Evolutionary conservation across 2,888 invertebrate genomes (phyloP).

Genomic region (Nasonia oneida): DNA sequence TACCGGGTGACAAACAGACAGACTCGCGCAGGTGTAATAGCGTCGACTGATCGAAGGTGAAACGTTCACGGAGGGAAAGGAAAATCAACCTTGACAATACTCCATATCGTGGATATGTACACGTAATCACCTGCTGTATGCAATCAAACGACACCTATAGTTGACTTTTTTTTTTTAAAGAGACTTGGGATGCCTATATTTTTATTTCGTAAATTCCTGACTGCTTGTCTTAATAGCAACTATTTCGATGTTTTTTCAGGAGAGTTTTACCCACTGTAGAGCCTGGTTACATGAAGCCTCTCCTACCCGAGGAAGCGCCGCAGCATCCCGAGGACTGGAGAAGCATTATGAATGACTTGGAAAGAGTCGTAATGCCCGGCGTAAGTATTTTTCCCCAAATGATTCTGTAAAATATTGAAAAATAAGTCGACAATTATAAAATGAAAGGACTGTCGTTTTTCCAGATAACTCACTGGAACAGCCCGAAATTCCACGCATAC

Average conservation of each 20-base stretch:
- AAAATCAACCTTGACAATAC: slow-evolving; percentile 61
- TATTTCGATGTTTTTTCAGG: slow-evolving; percentile 76
- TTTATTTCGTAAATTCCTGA: no score
- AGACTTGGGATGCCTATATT: no score
- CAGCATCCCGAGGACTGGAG: slow-evolving; percentile 91
- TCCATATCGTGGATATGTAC: slow-evolving; percentile 2
- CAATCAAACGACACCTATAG: not conserved
- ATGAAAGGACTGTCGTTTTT: slow-evolving; percentile 22
- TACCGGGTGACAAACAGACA: slow-evolving; percentile 31
- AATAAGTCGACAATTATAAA: no score
- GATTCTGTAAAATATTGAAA: not conserved
- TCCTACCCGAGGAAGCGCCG: slow-evolving; percentile 92
- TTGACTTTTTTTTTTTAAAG: not conserved
- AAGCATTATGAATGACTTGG: slow-evolving; percentile 92
- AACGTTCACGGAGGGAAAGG: slow-evolving; percentile 59
- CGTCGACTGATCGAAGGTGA: slow-evolving; percentile 56
- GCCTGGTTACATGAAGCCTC: slow-evolving; percentile 92
- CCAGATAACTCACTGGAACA: slow-evolving; percentile 96
- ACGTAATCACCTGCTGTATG: slow-evolving; percentile 24
- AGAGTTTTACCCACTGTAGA: slow-evolving; percentile 92
- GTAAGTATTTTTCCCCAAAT: slow-evolving; percentile 79
- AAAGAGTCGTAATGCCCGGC: slow-evolving; percentile 94
- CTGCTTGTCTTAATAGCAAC: not conserved
- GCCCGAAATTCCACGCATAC: slow-evolving; percentile 97
- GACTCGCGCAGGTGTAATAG: slow-evolving; percentile 14